Conservation (phyloP, 2,797 vertebrate species). For the Amblyopsis hoosieri region DNA sequence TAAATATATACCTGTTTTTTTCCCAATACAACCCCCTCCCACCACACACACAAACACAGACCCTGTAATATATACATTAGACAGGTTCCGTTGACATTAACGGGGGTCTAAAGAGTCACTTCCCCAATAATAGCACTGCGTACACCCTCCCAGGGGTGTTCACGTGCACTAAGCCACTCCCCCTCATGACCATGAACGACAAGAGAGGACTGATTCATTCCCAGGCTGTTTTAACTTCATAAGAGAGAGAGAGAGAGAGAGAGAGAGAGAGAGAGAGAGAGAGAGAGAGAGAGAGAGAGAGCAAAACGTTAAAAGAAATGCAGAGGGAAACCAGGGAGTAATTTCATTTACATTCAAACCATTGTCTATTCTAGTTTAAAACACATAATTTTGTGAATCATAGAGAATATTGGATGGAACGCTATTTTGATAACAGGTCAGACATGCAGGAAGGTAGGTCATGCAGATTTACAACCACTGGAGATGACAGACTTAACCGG, state of each 20-base stretch:
- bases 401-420: too few relatives aligned
- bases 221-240: slow-evolving; percentile 59
- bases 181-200: slow-evolving; percentile 91
- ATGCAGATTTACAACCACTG: too few relatives aligned
- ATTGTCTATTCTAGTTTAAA: too few relatives aligned
- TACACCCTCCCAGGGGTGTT: slow-evolving; percentile 29
- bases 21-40: slow-evolving; percentile 7
- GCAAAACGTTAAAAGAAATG: slow-evolving; percentile 14
- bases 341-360: too few relatives aligned
- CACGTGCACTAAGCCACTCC: slow-evolving; percentile 69
- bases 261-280: not conserved
- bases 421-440: too few relatives aligned
- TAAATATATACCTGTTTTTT: slow-evolving; percentile 4
- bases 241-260: slow-evolving; percentile 41
- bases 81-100: slow-evolving; percentile 83
- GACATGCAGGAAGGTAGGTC: too few relatives aligned
- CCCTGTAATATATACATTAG: too few relatives aligned
- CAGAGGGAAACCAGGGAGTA: not conserved
- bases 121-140: slow-evolving; percentile 78
- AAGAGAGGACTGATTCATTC: slow-evolving; percentile 82
- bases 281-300: not conserved
- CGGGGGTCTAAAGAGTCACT: slow-evolving; percentile 72
- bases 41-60: not conserved
- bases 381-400: too few relatives aligned
- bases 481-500: too few relatives aligned